Evolutionary conservation across 1,140 invertebrate genomes (phyloP).

Genomic region (Contarinia nasturtii): DNA sequence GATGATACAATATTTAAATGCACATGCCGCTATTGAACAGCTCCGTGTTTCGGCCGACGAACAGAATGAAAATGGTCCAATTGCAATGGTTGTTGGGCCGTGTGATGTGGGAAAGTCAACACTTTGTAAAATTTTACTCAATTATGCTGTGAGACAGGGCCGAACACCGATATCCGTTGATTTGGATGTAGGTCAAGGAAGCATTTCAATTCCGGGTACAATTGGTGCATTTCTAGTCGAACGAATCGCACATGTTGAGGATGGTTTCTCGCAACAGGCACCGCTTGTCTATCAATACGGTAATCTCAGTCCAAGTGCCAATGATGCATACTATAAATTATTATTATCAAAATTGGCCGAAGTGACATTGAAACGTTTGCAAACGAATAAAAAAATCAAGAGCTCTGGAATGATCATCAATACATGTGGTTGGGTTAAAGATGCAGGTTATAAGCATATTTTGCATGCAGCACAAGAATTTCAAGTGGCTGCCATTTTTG

Average conservation of each 20-base stretch:
- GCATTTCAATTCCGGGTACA: constrained; percentile 81
- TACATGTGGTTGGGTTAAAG: constrained; percentile 94
- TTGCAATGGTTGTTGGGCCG: constrained; percentile 84
- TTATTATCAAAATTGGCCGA: constrained; percentile 71
- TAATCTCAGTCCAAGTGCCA: constrained; percentile 56
- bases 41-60: constrained; percentile 61
- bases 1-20: constrained; percentile 73
- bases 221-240: constrained; percentile 79
- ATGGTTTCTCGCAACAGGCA: constrained; percentile 80
- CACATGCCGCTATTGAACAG: constrained; percentile 83
- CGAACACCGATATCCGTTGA: constrained; percentile 81
- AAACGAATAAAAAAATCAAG: constrained; percentile 67
- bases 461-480: constrained; percentile 80
- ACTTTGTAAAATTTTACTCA: constrained; percentile 71
- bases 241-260: constrained; percentile 75
- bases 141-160: constrained; percentile 81
- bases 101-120: constrained; percentile 94
- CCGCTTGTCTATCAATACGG: constrained; percentile 91
- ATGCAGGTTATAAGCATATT: constrained; percentile 63
- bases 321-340: constrained; percentile 70
- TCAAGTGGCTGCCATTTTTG: constrained; percentile 88
- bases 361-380: constrained; percentile 65
- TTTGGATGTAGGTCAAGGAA: constrained; percentile 89
- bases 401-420: constrained; percentile 91
- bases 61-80: constrained; percentile 52